Base-by-base conservation (phyloP, 2,113 vertebrate species). In the Rhombomys opimus region DNA sequence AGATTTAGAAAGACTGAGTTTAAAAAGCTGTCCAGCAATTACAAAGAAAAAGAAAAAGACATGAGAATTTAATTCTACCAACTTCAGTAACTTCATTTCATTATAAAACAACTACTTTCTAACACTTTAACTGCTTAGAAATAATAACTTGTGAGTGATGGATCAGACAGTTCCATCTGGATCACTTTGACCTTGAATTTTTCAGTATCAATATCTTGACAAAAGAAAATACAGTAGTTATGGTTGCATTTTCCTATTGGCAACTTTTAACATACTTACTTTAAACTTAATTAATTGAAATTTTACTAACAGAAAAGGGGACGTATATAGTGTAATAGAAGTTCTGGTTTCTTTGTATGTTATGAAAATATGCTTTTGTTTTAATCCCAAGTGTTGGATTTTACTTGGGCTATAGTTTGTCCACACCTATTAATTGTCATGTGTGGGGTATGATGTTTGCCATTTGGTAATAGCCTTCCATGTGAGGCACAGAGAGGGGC, bases 251-350 rank as follows among this genome's bases (percentile, higher is more conserved):
- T 63, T 61, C 20, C 13, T n/a, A 35, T 54, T 41, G 46, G 22
- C 11, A 61, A 65, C 11, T 73, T 73, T 18, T 38, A 84, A 59
- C 3, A 0, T 82, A n/a, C 1, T 7, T 77, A 2, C 82, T 54
- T 72, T n/a, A 91, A 75, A 54, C 89, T 80, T 76, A 94, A 68
- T 88, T 76, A 94, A 63, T 88, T 93, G 59, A 76, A 72, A 80
- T 14, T 89, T 77, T 41, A 89, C 3, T 50, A 76, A n/a, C 73
- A 3, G 2, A 57, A 93, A 94, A 87, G 9, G 59, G 15, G 75
- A 85, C 32, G 27, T 54, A 23, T 38, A 38, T 23, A 46, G 46
- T 46, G 5, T 46, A 46, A 46, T 46, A 5, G 46, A 46, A 46
- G 46, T 46, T 46, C 46, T 46, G 46, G 46, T 46, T 46, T 46